phyloP scores from a whole-genome alignment of 1,140 invertebrate species.

The Araneus ventricosus region DNA sequence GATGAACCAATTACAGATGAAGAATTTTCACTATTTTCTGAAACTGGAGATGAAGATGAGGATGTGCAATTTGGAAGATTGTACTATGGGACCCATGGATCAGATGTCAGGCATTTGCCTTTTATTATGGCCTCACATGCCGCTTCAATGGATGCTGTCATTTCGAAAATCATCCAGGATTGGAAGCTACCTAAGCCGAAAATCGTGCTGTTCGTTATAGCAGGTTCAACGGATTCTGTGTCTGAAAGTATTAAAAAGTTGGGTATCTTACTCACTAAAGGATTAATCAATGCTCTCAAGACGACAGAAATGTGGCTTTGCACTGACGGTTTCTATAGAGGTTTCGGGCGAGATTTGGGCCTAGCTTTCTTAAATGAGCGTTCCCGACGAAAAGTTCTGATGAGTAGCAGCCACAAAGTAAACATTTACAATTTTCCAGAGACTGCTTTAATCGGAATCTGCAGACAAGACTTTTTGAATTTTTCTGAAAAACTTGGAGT shows the following conservation, averaged over 20 bases:
- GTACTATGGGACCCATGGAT: not conserved
- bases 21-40: not conserved
- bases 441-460: constrained; percentile 5
- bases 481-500: not conserved
- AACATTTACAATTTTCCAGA: not conserved
- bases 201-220: constrained; percentile 22
- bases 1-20: not conserved
- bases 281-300: not conserved
- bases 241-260: not conserved
- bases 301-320: constrained; percentile 36
- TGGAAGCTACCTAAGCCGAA: not conserved
- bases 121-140: not conserved
- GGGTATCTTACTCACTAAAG: not conserved
- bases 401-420: not conserved
- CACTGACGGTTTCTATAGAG: not conserved
- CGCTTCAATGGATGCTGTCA: not conserved
- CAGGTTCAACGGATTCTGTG: not conserved
- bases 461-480: not conserved
- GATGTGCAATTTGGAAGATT: not conserved
- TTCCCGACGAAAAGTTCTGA: not conserved
- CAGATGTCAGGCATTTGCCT: not conserved
- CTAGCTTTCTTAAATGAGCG: not conserved
- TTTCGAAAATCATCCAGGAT: not conserved
- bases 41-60: not conserved
- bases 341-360: not conserved